A percentile compares a stretch with the other conserved stretches of the same genome.
Evolutionary conservation across 2,797 vertebrate species (phyloP).

Genomic region (Champsocephalus esox): DNA sequence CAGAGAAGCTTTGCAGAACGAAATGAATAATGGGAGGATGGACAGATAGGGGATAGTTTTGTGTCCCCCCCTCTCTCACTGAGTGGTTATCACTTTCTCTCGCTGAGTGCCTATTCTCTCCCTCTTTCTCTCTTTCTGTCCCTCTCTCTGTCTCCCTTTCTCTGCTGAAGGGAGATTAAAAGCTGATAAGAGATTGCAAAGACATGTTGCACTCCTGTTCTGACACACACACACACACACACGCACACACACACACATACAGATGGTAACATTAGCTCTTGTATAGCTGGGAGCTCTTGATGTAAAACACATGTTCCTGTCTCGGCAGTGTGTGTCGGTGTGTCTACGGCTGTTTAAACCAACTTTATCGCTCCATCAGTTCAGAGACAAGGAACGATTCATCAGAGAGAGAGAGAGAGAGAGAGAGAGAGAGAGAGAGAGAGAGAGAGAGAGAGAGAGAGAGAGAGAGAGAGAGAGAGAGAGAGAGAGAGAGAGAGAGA

Average conservation of each 20-base stretch:
- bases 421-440: conserved; percentile 12
- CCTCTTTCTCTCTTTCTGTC: background rate
- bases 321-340: conserved; percentile 72
- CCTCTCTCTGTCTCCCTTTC: conserved; percentile 17
- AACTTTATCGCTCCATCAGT: conserved; percentile 85
- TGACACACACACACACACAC: conserved; percentile 53
- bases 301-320: conserved; percentile 83
- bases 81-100: conserved; percentile 70
- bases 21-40: conserved; percentile 71
- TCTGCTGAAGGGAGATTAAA: conserved; percentile 77
- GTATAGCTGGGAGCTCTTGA: conserved; percentile 80
- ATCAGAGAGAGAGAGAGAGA: conserved; percentile 62
- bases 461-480: conserved; percentile 4
- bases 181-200: conserved; percentile 80
- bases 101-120: conserved; percentile 37
- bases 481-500: background rate
- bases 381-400: conserved; percentile 83
- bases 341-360: conserved; percentile 81
- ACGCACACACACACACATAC: conserved; percentile 44
- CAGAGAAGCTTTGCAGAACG: conserved; percentile 58
- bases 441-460: too few species aligned
- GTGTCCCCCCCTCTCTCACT: conserved; percentile 27
- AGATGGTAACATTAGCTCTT: conserved; percentile 77
- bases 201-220: conserved; percentile 80
- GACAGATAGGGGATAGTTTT: conserved; percentile 64